A percentile compares a stretch with the other conserved stretches of the same genome.
Evolutionary conservation across 2,888 invertebrate genomes (phyloP).

Genomic region (Stenodera caucasica): DNA sequence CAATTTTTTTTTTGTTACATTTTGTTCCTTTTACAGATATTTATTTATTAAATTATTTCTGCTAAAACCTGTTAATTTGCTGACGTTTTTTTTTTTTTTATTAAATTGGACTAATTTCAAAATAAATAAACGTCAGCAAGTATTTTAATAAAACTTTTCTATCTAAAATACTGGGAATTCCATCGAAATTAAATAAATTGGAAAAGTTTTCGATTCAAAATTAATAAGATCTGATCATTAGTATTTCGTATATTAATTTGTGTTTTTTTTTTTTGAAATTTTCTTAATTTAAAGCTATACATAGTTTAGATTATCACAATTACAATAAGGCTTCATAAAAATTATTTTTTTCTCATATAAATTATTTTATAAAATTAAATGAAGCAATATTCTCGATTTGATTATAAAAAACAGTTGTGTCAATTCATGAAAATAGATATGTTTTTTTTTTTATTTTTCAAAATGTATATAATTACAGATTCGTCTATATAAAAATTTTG

Average conservation of each 20-base stretch:
- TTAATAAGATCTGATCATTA: background rate
- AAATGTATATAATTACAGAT: too few species aligned
- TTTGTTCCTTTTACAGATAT: constrained; percentile 13
- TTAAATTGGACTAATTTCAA: background rate
- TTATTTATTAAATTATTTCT: constrained; percentile 4
- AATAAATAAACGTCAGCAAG: constrained; percentile 14
- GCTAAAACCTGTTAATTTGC: background rate
- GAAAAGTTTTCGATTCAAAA: too few species aligned
- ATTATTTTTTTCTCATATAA: constrained; percentile 20
- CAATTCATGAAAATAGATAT: constrained; percentile 34
- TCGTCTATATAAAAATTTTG: too few species aligned
- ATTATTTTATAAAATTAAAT: constrained; percentile 10
- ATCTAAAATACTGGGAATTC: constrained; percentile 4
- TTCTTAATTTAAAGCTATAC: constrained; percentile 19
- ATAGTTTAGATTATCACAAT: constrained; percentile 43
- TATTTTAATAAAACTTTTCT: background rate
- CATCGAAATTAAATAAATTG: background rate
- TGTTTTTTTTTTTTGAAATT: background rate
- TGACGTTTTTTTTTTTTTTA: background rate
- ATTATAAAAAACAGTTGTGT: constrained; percentile 23
- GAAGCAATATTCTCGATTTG: constrained; percentile 20
- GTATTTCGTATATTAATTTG: background rate
- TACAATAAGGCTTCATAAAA: constrained; percentile 45
- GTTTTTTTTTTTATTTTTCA: constrained; percentile 18
- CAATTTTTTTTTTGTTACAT: constrained; percentile 13